A percentile compares a stretch with the other conserved stretches of the same genome.
Conservation (phyloP, 2,113 vertebrate species). For the Callaeas wilsoni region DNA sequence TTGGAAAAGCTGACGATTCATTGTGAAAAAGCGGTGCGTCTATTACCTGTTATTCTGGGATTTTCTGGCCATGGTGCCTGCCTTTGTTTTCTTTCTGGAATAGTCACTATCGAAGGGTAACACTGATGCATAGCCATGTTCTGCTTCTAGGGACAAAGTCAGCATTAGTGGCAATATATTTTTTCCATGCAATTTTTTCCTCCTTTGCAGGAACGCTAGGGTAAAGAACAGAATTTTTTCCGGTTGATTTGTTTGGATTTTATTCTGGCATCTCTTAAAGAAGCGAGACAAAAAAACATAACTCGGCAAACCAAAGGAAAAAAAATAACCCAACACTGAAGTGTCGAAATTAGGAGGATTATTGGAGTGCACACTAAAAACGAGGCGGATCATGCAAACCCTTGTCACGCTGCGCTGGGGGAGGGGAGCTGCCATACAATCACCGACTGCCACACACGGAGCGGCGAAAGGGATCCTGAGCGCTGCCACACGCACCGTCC, state of each 20-base stretch:
- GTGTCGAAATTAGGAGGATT: conserved; percentile 34
- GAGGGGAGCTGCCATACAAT: conserved; percentile 19
- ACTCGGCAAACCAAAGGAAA: neutral
- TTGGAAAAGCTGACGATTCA: conserved; percentile 66
- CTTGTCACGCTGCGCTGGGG: conserved; percentile 26
- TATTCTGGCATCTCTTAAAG: conserved; percentile 48
- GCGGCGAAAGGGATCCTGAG: neutral
- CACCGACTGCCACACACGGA: conserved; percentile 11
- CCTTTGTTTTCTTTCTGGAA: conserved; percentile 94
- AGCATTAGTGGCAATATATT: conserved; percentile 67
- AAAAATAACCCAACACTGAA: neutral
- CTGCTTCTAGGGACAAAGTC: conserved; percentile 87
- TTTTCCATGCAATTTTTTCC: conserved; percentile 66
- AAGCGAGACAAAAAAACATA: neutral
- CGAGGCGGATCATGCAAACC: conserved; percentile 42
- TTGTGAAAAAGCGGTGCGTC: conserved; percentile 47
- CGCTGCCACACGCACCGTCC: neutral
- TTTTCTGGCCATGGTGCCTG: conserved; percentile 88
- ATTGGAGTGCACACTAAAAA: neutral
- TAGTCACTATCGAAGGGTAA: conserved; percentile 93
- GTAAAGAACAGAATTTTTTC: conserved; percentile 58
- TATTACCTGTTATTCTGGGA: conserved; percentile 92
- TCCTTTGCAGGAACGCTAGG: conserved; percentile 59
- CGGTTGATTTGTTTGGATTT: conserved; percentile 52
- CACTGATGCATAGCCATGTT: conserved; percentile 97